Percentiles rank a stretch among this genome's conserved stretches.
Evolutionary conservation across 2,888 invertebrate species (phyloP).

Genomic region (Oligia latruncula): DNA sequence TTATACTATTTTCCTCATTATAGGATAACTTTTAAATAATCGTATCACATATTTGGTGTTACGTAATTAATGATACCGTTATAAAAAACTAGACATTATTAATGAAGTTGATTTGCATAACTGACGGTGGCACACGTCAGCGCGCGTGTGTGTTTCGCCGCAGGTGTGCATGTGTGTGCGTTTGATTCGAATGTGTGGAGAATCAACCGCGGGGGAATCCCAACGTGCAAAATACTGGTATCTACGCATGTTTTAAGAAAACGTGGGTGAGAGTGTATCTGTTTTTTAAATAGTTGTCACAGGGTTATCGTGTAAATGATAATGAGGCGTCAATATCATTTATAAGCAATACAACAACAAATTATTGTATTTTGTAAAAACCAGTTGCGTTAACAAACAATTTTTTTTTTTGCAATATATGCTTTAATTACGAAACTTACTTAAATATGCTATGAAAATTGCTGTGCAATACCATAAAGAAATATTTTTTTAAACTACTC

Average conservation of each 20-base stretch:
- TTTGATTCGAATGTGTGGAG: slow-evolving; percentile 44
- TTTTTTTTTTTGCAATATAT: background rate
- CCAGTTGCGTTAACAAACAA: background rate
- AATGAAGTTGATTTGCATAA: slow-evolving; percentile 69
- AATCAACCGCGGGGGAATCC: slow-evolving; percentile 80
- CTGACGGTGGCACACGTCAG: slow-evolving; percentile 67
- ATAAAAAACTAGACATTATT: slow-evolving; percentile 70
- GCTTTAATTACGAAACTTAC: background rate
- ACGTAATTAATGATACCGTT: slow-evolving; percentile 56
- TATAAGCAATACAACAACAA: background rate
- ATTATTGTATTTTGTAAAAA: slow-evolving; percentile 19
- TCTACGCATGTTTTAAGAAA: slow-evolving; percentile 63
- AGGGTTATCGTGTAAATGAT: slow-evolving; percentile 24
- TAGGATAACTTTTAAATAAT: slow-evolving; percentile 29
- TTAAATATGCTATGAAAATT: background rate
- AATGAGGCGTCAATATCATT: slow-evolving; percentile 15
- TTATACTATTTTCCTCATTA: slow-evolving; percentile 36
- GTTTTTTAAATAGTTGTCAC: slow-evolving; percentile 14
- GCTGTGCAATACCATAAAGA: background rate
- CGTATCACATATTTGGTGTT: slow-evolving; percentile 44
- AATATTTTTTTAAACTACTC: background rate
- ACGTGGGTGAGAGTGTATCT: slow-evolving; percentile 56
- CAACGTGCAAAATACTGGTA: slow-evolving; percentile 73
- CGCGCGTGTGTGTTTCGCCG: slow-evolving; percentile 8
- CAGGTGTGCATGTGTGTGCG: slow-evolving; percentile 44